Conservation (phyloP, 2,113 vertebrate genomes). For the Perca schrenkii region DNA sequence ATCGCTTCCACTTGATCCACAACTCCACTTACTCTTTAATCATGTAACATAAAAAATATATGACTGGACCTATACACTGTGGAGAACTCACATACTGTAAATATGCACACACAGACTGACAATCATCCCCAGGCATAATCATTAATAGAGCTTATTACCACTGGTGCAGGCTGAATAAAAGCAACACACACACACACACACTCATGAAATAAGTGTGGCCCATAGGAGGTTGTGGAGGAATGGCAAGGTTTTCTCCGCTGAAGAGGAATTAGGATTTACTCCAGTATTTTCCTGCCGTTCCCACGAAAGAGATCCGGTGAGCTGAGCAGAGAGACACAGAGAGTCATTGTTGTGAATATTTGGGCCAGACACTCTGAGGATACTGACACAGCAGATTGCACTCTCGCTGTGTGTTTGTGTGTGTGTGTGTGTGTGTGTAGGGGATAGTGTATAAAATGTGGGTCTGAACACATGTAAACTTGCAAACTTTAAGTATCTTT, state of each 20-base stretch:
- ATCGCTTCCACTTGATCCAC: slow-evolving; percentile 13
- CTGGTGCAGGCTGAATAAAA: slow-evolving; percentile 16
- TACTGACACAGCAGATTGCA: slow-evolving; percentile 56
- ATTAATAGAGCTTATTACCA: slow-evolving; percentile 37
- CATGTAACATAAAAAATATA: background rate
- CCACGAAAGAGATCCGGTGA: slow-evolving; percentile 24
- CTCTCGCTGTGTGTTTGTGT: slow-evolving; percentile 2
- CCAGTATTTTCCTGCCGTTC: slow-evolving; percentile 11
- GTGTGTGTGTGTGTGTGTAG: slow-evolving; percentile 13
- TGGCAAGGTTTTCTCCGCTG: slow-evolving; percentile 11
- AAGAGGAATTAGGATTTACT: slow-evolving; percentile 40
- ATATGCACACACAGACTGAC: slow-evolving; percentile 1
- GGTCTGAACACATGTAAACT: slow-evolving; percentile 12
- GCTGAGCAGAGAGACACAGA: slow-evolving; percentile 43
- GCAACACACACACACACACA: slow-evolving; percentile 17
- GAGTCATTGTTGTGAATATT: slow-evolving; percentile 44
- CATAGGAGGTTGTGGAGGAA: slow-evolving; percentile 5
- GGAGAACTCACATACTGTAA: slow-evolving; percentile 44
- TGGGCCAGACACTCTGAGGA: slow-evolving; percentile 29
- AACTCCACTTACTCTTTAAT: slow-evolving; percentile 22
- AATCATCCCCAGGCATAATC: slow-evolving; percentile 11
- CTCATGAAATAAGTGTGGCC: slow-evolving; percentile 20
- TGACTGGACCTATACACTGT: slow-evolving; percentile 61
- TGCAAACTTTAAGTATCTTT: slow-evolving; percentile 18
- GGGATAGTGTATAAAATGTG: slow-evolving; percentile 4